Percentiles rank a stretch among this genome's conserved stretches.
Evolutionary conservation across 1,140 invertebrate species (phyloP).

Genomic region (Brachionus sp.): DNA sequence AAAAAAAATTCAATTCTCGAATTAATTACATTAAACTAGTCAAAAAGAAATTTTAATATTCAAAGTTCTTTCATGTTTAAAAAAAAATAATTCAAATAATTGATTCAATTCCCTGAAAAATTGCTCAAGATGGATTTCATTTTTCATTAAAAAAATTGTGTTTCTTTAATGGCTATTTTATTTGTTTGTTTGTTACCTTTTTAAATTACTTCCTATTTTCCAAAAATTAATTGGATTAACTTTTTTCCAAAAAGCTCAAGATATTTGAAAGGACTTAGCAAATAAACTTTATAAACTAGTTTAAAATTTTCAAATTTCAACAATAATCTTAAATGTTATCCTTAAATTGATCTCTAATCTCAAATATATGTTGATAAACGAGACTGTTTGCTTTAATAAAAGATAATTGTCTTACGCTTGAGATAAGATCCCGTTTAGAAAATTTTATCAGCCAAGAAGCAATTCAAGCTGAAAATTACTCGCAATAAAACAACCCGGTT

Average conservation of each 20-base stretch:
- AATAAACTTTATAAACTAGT: background rate
- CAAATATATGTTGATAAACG: background rate
- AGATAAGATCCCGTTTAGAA: background rate
- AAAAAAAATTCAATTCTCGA: too few species aligned
- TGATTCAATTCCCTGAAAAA: too few species aligned
- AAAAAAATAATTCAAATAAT: too few species aligned
- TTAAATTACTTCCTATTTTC: background rate
- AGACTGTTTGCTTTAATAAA: background rate
- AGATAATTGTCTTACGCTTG: background rate
- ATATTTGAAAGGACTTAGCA: background rate
- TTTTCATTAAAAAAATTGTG: too few species aligned
- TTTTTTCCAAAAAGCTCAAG: background rate
- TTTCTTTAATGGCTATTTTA: too few species aligned
- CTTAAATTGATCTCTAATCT: background rate
- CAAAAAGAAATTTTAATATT: too few species aligned
- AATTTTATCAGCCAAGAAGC: background rate
- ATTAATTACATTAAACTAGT: too few species aligned
- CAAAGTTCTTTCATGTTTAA: too few species aligned
- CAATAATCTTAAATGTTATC: background rate
- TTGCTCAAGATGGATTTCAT: too few species aligned
- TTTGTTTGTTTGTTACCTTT: background rate
- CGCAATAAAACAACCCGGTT: background rate
- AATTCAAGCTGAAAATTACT: background rate
- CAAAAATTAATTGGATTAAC: background rate
- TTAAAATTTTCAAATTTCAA: background rate